Conservation (phyloP, 2,888 invertebrate species). For the Pristionchus japonicus region DNA sequence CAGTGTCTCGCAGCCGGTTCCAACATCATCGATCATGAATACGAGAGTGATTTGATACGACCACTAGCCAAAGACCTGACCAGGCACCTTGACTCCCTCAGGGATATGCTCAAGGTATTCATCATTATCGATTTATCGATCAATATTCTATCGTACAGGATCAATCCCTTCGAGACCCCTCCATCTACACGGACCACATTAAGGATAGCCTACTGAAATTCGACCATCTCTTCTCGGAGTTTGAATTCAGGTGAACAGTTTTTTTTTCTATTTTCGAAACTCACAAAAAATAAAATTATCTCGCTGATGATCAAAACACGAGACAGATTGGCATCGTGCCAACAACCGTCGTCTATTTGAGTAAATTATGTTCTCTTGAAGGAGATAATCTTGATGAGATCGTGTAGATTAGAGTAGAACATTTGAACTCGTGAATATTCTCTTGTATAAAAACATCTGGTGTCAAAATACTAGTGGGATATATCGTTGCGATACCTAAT, state of each 20-base stretch:
- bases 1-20: conserved; percentile 97
- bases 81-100: conserved; percentile 92
- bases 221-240: conserved; percentile 94
- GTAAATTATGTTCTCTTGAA: neutral
- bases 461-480: neutral
- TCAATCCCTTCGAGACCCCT: conserved; percentile 79
- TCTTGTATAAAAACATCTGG: too few relatives aligned
- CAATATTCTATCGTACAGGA: conserved; percentile 78
- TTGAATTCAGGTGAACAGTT: conserved; percentile 84
- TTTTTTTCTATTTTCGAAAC: conserved; percentile 49
- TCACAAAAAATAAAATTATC: neutral
- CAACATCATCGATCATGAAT: conserved; percentile 96
- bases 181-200: conserved; percentile 77
- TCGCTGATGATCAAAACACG: neutral
- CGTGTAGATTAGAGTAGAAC: neutral
- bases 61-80: conserved; percentile 95
- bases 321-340: neutral
- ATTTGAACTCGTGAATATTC: neutral
- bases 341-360: neutral
- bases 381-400: neutral
- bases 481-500: too few relatives aligned
- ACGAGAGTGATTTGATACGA: conserved; percentile 94
- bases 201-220: conserved; percentile 78
- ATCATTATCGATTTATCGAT: too few relatives aligned
- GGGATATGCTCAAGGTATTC: conserved; percentile 90